Base-by-base conservation (phyloP, 1,140 invertebrate species). In the Portunus trituberculatus region DNA sequence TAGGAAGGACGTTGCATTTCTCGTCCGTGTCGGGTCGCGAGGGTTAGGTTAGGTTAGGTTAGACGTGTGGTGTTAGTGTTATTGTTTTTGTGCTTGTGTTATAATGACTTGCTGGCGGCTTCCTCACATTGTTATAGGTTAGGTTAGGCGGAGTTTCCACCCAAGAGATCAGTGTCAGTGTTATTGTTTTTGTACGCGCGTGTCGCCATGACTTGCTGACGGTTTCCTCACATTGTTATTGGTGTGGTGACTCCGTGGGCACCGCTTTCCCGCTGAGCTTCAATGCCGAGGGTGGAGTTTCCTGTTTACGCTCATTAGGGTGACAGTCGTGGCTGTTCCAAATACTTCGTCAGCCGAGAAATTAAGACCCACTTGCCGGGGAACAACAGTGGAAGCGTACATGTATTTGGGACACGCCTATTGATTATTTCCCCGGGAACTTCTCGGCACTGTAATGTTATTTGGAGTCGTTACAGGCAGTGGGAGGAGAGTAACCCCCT, bases 1-100 rank as follows among this genome's bases (percentile, higher is more conserved):
- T 39, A 87, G 84, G 84, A 46, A 87, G 39, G 84, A 87, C 31
- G 84, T 32, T 39, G 84, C 31, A 87, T 32, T 46, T 87, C 31
- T 87, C 39, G 31, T 87, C 31, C 31, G 39, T 46, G 84, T 87
- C 39, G 84, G 84, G 39, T 12, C 12, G 83, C 28, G 3, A 84
- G 83, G n/a, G 31, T 39, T 39, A 39, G 39, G 39, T 39, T 39
- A 39, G 39, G 39, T 39, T 39, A 39, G 52, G 20, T 12, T 59
- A 76, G 67, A 52, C 6, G 48, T 6, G 14, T 7, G 48, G 48
- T 52, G 48, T 52, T 14, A 52, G 48, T 52, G 59, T 76, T 76
- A 76, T 76, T 76, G 59, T 76, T 76, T 76, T 76, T 52, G 48
- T 52, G 48, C 20, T 7, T 20, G 59, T 25, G 59, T 76, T 25